Evolutionary conservation across 2,113 vertebrate species (phyloP), one percentile per base, ranked within the genome.

Genomic region (Lycaon pictus): DNA sequence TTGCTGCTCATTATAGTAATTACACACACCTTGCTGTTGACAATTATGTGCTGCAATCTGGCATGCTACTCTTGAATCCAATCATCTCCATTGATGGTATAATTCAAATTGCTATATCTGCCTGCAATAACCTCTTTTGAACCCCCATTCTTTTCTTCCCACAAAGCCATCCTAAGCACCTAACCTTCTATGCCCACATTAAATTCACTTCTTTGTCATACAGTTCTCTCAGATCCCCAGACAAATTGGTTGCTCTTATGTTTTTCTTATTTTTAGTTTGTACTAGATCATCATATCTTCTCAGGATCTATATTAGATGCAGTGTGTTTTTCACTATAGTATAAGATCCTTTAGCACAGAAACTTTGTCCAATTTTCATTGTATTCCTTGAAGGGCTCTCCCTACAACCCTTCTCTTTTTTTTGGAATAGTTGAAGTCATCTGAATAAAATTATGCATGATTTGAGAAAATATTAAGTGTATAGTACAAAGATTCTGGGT

Each of bases 171-270:
- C 22, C 25, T 82, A 62, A 72, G 15, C 6, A 72, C 1, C 58
- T 76, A 37, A 9, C 15, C 23, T 37, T 29, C n/a, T 4, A 86
- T 15, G 5, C 1, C 25, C 19, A 76, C 63, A 5, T 55, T 56
- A 72, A 93, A 51, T 62, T 92, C 7, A 56, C 13, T 72, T 84
- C 22, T 93, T 79, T 65, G 48, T 95, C 51, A 90, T n/a, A 90
- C 81, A 71, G 5, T 7, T 29, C 84, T 71, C 35, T 94, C 58
- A 92, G 0, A 43, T 63, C 63, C 11, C 37, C 32, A 48, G 0
- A 4, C 58, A 80, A 35, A 79, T 69, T 22, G 51, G 60, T 67
- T 8, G 58, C 55, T 53, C 20, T 4, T 63, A 62, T 15, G 25
- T 20, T 69, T 83, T 83, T 7, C n/a, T 72, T 5, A 20, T 48